These are phyloP conservation scores for Alethe castanea DNA, from an alignment of 2,113 vertebrate genomes.

Conservation along the genomic window DNA sequence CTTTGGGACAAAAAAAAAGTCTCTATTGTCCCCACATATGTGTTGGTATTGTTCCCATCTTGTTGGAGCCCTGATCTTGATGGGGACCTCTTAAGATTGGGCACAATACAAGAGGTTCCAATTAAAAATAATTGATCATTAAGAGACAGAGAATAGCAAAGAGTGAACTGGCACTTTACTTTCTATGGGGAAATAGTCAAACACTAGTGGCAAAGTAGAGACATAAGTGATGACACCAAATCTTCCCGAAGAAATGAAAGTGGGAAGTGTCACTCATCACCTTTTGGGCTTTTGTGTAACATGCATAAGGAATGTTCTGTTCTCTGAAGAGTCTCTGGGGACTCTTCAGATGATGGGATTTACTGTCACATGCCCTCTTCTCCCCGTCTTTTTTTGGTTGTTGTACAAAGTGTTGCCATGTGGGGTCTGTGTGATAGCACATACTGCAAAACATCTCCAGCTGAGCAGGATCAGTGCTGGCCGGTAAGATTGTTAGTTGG, in stretches of 20 bases:
- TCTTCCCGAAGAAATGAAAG: slow-evolving; percentile 49
- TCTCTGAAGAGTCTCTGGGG: slow-evolving; percentile 25
- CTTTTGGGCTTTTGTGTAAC: slow-evolving; percentile 45
- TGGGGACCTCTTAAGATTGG: neutral
- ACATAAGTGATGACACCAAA: slow-evolving; percentile 7
- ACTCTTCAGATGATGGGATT: slow-evolving; percentile 37
- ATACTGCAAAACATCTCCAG: slow-evolving; percentile 6
- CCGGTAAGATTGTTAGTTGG: neutral
- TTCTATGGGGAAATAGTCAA: neutral
- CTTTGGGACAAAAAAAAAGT: neutral
- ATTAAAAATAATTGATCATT: slow-evolving; percentile 70
- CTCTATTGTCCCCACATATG: neutral
- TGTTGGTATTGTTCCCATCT: slow-evolving; percentile 17
- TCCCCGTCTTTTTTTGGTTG: slow-evolving; percentile 7
- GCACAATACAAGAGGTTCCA: slow-evolving; percentile 46
- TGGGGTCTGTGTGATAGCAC: slow-evolving; percentile 27
- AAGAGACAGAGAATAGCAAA: slow-evolving; percentile 22
- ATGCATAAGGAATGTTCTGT: neutral
- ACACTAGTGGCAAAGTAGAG: slow-evolving; percentile 13
- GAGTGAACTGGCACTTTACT: neutral
- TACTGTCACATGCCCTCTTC: slow-evolving; percentile 46
- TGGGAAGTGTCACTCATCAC: slow-evolving; percentile 53
- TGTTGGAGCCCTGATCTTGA: slow-evolving; percentile 11
- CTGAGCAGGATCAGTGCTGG: neutral
- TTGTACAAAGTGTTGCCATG: slow-evolving; percentile 40